Base-by-base conservation (phyloP, 2,888 invertebrate genomes). In the Hirtodrosophila confusa region DNA sequence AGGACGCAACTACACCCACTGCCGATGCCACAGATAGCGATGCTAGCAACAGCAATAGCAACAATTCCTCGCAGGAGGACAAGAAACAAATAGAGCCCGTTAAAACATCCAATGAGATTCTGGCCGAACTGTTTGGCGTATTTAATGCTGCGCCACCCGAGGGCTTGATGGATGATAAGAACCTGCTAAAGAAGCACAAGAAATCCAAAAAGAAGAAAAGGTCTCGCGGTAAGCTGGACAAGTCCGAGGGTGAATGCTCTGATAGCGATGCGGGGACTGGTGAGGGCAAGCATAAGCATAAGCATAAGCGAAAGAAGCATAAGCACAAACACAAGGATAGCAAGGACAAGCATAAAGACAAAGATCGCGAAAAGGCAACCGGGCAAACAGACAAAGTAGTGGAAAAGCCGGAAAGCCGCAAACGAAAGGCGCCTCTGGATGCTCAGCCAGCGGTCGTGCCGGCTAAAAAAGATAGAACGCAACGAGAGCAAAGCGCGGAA, bases 41-140 rank as follows among this genome's bases (percentile, higher is more conserved):
- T 37, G 57, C n/a, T 5, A 61, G 61, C 36, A 54, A 63, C 24
- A 69, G 27, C 27, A 53, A 54, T 12, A 53, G 58, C 44, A 63
- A 67, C 24, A 64, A 67, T 24, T 69, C 68, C 2, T 49, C 70
- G 0, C 47, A 45, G 11, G 84, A 90, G 4, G 89, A 90, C 35
- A 91, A 91, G 53, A 91, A 90, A 53, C 73, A 69, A 17, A 86
- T 92, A n/a, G 78, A 72, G 6, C 91, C 91, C 0, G 83, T 90
- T 0, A 92, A 92, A 48, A 89, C 91, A 0, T 92, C 92, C 0
- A 91, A 91, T 77, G 96, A 97, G 91, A 96, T 97, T 83, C 92
- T 97, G 17, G 95, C 96, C 0, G 97, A 97, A 91, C 92, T 97
- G 0, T 97, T 97, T 86, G 93, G 95, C 82, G 91, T 91, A 0